Base-by-base conservation (phyloP, 2,113 vertebrate species). In the Anoura caudifer region DNA sequence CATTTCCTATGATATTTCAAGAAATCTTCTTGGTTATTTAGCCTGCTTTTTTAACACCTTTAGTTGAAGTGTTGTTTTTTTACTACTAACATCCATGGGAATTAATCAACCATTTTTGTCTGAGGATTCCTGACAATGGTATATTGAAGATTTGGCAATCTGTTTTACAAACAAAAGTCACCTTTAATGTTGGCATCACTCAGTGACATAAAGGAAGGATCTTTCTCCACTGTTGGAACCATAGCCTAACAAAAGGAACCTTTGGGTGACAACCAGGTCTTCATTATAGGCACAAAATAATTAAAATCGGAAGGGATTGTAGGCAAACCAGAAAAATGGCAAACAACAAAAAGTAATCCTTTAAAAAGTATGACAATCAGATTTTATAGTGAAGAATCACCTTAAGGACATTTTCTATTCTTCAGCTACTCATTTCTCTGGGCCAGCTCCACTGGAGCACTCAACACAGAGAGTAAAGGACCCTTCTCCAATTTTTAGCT, bases 91-190 rank as follows among this genome's bases (percentile, higher is more conserved):
- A 19, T 43, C 26, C 50, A 90, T 24, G 45, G 47, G 95, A 72
- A 70, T 2, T 52, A 54, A 90, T 59, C 72, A 75, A 52, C 4
- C 24, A 61, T 94, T 91, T 94, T 50, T 91, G 10, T 47, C 45
- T 90, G 36, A 61, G 61, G 38, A 75, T 80, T 90, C n/a, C 52
- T 33, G 28, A 22, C 76, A 90, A 86, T 13, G n/a, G 7, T 38
- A 59, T 85, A 38, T 87, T 76, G 67, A 77, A 82, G 43, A 72
- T 17, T 54, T 87, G 22, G 41, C 2, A 45, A 50, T 72, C 45
- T 36, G 14, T 38, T 87, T 97, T 84, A 67, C 65, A 92, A 93
- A 76, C 14, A n/a, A 41, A 50, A 76, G 33, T 95, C 93, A 96
- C 93, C 82, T 94, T 90, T 75, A 20, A 82, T 36, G 28, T n/a